Conservation (phyloP, 1,140 invertebrate genomes). For the Procambarus clarkii region DNA sequence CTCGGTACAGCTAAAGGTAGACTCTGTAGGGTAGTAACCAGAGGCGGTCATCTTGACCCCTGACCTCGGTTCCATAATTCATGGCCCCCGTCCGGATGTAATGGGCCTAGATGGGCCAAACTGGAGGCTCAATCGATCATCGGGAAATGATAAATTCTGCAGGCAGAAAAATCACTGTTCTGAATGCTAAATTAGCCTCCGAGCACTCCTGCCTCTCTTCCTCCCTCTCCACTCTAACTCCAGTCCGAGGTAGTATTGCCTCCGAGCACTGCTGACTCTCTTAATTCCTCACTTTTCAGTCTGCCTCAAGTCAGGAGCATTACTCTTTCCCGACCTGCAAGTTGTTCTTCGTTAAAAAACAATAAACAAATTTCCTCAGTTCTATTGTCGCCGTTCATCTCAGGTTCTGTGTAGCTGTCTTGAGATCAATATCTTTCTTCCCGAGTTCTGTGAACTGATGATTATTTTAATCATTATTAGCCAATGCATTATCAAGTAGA, state of each 20-base stretch:
- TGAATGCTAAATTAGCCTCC: conserved; percentile 56
- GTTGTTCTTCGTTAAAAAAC: no score
- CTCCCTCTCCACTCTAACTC: background rate
- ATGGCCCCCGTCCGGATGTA: conserved; percentile 60
- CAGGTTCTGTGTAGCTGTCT: no score
- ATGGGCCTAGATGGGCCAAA: conserved; percentile 61
- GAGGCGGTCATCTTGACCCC: conserved; percentile 19
- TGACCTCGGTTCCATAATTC: conserved; percentile 64
- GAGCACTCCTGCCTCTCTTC: background rate
- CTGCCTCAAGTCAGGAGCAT: background rate
- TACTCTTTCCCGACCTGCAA: background rate
- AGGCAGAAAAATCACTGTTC: conserved; percentile 61
- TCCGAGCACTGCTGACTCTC: background rate
- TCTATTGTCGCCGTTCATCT: no score
- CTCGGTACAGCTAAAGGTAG: background rate
- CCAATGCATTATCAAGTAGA: no score
- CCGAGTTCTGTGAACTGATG: no score
- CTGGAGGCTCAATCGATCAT: conserved; percentile 63
- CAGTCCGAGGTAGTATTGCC: background rate
- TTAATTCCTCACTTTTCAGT: background rate
- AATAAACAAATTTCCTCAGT: no score
- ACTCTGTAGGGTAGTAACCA: conserved; percentile 16
- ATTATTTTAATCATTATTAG: no score
- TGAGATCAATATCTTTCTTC: no score
- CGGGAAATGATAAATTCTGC: conserved; percentile 61